Conservation (phyloP, 2,797 vertebrate species). For the Eidolon dupreanum region DNA sequence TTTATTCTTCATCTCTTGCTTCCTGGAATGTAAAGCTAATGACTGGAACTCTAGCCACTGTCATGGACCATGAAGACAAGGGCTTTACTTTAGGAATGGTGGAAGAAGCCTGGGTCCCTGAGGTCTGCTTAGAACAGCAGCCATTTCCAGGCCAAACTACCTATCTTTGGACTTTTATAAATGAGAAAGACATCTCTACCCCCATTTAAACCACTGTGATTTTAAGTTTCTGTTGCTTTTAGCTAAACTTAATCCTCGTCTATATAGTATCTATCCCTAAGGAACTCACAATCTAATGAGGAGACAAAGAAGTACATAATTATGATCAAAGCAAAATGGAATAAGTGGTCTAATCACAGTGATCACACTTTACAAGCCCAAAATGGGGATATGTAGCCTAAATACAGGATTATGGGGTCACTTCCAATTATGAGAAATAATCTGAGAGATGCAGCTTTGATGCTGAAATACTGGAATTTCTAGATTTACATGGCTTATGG, state of each 20-base stretch:
- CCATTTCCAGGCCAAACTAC: background rate
- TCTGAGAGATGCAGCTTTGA: constrained; percentile 31
- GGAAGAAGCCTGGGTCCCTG: background rate
- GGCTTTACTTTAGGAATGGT: background rate
- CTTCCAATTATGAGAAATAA: constrained; percentile 12
- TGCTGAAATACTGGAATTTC: constrained; percentile 42
- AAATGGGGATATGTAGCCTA: background rate
- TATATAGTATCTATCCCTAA: background rate
- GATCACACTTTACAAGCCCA: background rate
- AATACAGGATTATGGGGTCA: constrained; percentile 1
- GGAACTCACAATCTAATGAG: background rate
- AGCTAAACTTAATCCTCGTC: constrained; percentile 29
- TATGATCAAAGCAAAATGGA: constrained; percentile 36
- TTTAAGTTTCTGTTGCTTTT: constrained; percentile 12
- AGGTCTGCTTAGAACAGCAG: background rate
- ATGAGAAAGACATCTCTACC: background rate
- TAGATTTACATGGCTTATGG: background rate
- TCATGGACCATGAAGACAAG: background rate
- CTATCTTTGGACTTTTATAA: background rate
- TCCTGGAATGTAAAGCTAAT: background rate
- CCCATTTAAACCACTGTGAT: constrained; percentile 1
- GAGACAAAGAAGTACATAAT: constrained; percentile 19
- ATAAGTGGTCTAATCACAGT: constrained; percentile 15
- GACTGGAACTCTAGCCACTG: background rate
- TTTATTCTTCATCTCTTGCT: constrained; percentile 38